Evolutionary conservation across 2,888 invertebrate species (phyloP).

Genomic region (Campoletis raptor): DNA sequence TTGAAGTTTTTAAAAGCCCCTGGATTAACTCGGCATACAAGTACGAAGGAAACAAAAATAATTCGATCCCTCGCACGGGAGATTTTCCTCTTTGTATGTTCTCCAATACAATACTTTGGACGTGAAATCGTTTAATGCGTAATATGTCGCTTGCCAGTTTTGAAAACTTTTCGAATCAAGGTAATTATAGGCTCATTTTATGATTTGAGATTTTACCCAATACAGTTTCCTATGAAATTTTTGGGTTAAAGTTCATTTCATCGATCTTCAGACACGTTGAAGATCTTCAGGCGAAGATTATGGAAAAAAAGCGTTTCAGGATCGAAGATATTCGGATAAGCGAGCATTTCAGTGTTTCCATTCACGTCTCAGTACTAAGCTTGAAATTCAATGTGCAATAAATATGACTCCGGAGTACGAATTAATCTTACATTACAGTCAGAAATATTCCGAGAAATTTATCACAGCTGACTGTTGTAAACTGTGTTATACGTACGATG

Average conservation of each 20-base stretch:
- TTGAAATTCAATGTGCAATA: too few species aligned
- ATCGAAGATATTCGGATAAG: not conserved
- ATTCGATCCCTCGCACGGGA: not conserved
- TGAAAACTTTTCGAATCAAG: not conserved
- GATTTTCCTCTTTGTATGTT: not conserved
- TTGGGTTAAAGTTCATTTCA: not conserved
- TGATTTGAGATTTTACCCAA: not conserved
- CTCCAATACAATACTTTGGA: not conserved
- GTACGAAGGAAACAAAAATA: too few species aligned
- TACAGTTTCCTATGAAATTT: not conserved
- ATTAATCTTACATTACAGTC: not conserved
- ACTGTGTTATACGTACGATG: not conserved
- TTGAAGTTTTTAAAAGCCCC: slow-evolving; percentile 16
- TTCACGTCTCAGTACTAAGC: not conserved
- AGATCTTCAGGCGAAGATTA: not conserved
- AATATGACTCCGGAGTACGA: not conserved
- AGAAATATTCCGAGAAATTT: not conserved
- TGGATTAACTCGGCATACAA: not conserved
- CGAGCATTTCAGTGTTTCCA: not conserved
- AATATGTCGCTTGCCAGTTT: not conserved
- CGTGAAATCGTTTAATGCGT: not conserved
- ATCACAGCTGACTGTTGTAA: not conserved
- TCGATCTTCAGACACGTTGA: not conserved
- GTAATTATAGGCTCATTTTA: too few species aligned
- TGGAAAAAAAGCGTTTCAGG: not conserved